A percentile compares a stretch with the other conserved stretches of the same genome.
Evolutionary conservation across 1,140 invertebrate species (phyloP).

Genomic region (Ylistrum balloti): DNA sequence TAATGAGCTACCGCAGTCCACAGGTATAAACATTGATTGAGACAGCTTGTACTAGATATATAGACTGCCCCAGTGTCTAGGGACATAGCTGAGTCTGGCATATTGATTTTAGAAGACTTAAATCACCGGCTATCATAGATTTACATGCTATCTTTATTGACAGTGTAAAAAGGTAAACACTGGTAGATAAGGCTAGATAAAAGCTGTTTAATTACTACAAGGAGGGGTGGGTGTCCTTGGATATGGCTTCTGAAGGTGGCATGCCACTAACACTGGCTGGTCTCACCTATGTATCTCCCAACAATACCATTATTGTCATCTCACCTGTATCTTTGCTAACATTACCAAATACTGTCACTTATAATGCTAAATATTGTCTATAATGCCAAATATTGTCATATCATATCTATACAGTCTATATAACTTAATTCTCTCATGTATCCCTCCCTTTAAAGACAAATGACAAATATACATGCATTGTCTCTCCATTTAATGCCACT

Average conservation of each 20-base stretch:
- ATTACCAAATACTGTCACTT: too few species aligned
- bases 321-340: not conserved
- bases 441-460: too few species aligned
- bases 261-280: not conserved
- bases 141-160: conserved; percentile 26
- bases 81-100: not conserved
- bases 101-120: conserved; percentile 15
- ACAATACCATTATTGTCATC: not conserved
- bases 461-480: too few species aligned
- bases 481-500: not conserved
- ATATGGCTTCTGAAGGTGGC: not conserved
- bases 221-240: not conserved
- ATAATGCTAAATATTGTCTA: not conserved
- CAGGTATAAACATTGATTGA: not conserved
- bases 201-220: not conserved
- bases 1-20: not conserved
- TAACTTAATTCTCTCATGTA: too few species aligned
- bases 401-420: not conserved
- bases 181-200: not conserved
- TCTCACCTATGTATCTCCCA: not conserved
- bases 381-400: not conserved
- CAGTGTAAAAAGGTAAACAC: conserved; percentile 1
- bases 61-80: not conserved
- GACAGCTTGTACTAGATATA: not conserved
- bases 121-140: not conserved